These are phyloP conservation scores for Illadopsis cleaveri DNA, from an alignment of 2,113 vertebrate species.

Conservation along the genomic window DNA sequence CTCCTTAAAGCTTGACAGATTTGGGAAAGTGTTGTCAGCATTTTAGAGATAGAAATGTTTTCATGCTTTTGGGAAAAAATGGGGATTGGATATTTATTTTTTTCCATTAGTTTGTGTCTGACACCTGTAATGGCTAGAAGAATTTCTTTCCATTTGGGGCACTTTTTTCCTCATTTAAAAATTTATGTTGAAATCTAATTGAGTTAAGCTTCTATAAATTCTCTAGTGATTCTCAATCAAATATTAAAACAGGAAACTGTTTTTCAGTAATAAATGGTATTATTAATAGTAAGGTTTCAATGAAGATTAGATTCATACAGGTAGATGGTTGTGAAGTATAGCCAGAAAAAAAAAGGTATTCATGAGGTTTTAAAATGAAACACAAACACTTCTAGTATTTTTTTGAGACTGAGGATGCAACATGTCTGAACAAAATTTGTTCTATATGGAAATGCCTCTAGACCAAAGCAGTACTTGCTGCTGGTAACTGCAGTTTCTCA, in stretches of 20 bases:
- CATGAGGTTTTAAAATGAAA: background rate
- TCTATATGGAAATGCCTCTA: background rate
- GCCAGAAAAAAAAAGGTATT: background rate
- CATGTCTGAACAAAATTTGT: background rate
- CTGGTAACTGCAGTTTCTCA: background rate
- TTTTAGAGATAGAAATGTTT: background rate
- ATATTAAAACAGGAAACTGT: background rate
- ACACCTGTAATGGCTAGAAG: background rate
- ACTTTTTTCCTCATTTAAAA: background rate
- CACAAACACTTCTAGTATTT: background rate
- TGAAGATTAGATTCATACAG: background rate
- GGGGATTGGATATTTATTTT: background rate
- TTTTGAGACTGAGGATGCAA: background rate
- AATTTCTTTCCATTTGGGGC: background rate
- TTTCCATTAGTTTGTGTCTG: background rate
- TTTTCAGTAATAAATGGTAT: background rate
- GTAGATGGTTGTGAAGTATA: background rate
- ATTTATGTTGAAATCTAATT: background rate
- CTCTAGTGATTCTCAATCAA: background rate
- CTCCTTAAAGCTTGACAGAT: background rate
- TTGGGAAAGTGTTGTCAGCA: background rate
- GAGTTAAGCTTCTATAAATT: background rate
- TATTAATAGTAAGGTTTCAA: background rate
- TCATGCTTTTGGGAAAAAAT: background rate
- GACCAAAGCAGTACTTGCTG: background rate